A percentile compares a stretch with the other conserved stretches of the same genome.
Evolutionary conservation across 92 coral and sea anemone species (phyloP).

Genomic region (Diadumene lineata): DNA sequence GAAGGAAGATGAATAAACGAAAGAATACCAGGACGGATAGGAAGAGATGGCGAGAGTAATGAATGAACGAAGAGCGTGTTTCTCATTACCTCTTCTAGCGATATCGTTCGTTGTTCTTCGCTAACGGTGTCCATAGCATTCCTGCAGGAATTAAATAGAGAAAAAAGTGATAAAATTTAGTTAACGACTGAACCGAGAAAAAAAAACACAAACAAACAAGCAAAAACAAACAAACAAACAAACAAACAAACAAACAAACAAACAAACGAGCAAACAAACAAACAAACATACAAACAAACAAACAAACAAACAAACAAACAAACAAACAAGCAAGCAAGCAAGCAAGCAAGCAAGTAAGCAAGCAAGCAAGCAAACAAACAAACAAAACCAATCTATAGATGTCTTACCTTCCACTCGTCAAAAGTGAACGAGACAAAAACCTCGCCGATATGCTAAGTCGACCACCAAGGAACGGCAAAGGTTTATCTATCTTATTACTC

Average conservation of each 20-base stretch:
- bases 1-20: no score
- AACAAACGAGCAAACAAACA: background rate
- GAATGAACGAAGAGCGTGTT: background rate
- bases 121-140: constrained; percentile 1
- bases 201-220: background rate
- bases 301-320: background rate
- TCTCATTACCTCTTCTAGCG: constrained; percentile 27
- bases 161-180: background rate
- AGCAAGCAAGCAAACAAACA: background rate
- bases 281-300: background rate
- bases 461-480: constrained; percentile 33
- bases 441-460: constrained; percentile 94
- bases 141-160: background rate
- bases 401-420: constrained; percentile 48
- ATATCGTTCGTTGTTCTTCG: constrained; percentile 28
- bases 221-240: background rate
- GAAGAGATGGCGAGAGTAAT: no score
- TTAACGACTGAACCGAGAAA: background rate
- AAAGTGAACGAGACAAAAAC: constrained; percentile 82
- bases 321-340: background rate
- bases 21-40: no score
- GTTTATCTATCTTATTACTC: constrained; percentile 15
- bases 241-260: background rate
- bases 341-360: background rate
- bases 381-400: no score